Evolutionary conservation across 2,797 vertebrate genomes (phyloP), one percentile per base, ranked within the genome.

Genomic region (Scyliorhinus canicula): DNA sequence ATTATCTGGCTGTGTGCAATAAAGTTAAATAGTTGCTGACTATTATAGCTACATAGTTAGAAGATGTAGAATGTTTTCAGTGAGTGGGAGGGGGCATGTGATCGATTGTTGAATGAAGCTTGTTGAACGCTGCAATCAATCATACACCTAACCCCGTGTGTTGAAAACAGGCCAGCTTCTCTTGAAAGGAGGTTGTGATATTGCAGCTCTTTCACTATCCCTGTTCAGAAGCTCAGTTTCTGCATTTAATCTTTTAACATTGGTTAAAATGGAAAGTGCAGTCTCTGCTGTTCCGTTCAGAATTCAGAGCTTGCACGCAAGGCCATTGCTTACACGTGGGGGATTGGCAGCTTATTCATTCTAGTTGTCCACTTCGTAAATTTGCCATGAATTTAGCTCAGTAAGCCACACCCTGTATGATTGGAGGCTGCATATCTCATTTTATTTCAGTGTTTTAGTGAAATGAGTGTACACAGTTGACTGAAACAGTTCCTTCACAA

Each of bases 31-130:
- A 91, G 60, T 65, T 65, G 35, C 44, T 91, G 88, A 91, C n/a
- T 24, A 91, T 91, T 91, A 44, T 57, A 44, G 8, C 40, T 57
- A 91, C 88, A 65, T 44, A 63, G 57, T 57, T 44, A 40, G 88
- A 65, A 65, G 60, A 91, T 26, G 88, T 65, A 65, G 60, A 65
- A 14, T 65, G 88, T 63, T 63, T 91, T 65, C n/a, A 91, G 19
- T 91, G 88, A 91, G 40, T 91, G 57, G 57, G 57, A 65, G 57
- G 88, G 52, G 60, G 35, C 7, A 8, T 40, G 57, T 91, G 88
- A 91, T 91, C 57, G 88, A 91, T 91, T 91, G 88, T 91, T 91
- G 60, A 91, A 91, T 63, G 88, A 91, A 91, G 88, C 88, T 91
- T 91, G 88, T 65, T 91, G 88, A 91, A n/a, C 21, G n/a, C 88